Evolutionary conservation across 2,888 invertebrate species (phyloP).

Genomic region (Pachydiplax longipennis): DNA sequence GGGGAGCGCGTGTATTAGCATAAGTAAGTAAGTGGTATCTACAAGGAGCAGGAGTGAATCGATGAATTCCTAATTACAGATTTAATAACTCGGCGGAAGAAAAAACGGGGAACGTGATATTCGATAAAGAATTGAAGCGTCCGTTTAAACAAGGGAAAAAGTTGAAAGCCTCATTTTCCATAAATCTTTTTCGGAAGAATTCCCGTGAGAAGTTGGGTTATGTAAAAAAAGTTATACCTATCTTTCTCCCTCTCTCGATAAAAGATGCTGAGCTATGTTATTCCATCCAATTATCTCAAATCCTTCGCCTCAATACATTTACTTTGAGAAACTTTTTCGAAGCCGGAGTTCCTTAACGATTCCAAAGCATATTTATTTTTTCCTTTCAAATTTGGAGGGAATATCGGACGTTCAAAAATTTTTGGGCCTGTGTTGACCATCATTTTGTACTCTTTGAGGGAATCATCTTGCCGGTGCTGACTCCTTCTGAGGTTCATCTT

Average conservation of each 20-base stretch:
- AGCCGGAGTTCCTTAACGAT: background rate
- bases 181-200: background rate
- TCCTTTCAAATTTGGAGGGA: background rate
- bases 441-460: too few relatives aligned
- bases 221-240: background rate
- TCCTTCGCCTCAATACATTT: background rate
- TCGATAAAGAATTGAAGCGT: background rate
- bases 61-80: constrained; percentile 32
- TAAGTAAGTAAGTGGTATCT: constrained; percentile 36
- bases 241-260: background rate
- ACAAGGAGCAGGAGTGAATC: constrained; percentile 35
- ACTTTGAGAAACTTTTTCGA: background rate
- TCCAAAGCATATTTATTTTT: background rate
- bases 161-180: background rate
- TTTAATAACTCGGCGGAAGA: background rate
- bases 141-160: background rate
- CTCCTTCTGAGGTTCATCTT: too few relatives aligned
- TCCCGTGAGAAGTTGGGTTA: background rate
- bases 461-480: too few relatives aligned
- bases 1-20: constrained; percentile 31
- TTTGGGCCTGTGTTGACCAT: too few relatives aligned
- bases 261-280: background rate
- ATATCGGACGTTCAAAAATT: background rate
- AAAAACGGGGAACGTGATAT: background rate
- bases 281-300: background rate